These are phyloP conservation scores for Valencia hispanica DNA, from an alignment of 2,797 vertebrate genomes.

Conservation along the genomic window DNA sequence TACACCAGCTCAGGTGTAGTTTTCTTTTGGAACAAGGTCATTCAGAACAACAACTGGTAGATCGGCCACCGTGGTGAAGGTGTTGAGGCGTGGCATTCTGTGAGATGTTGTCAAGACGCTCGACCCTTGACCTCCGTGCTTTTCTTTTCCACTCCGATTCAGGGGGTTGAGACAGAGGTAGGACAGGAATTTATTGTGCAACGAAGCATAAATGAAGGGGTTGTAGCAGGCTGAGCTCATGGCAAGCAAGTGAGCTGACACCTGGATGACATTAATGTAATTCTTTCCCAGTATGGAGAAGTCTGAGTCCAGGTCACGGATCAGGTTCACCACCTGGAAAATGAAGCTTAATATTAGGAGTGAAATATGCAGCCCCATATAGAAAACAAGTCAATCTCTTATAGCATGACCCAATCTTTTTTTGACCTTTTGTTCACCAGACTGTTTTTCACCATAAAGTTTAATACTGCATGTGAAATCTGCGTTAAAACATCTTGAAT, in stretches of 20 bases:
- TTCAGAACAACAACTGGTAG: conserved; percentile 54
- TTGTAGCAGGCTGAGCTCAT: conserved; percentile 94
- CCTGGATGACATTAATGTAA: conserved; percentile 88
- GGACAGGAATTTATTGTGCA: conserved; percentile 86
- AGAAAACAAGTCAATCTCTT: not conserved
- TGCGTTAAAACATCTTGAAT: not conserved
- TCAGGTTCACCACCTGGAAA: conserved; percentile 89
- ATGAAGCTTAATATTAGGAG: not conserved
- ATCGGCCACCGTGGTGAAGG: conserved; percentile 77
- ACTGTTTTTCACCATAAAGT: not conserved
- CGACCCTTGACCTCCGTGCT: conserved; percentile 52
- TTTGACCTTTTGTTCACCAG: not conserved
- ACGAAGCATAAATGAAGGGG: conserved; percentile 90
- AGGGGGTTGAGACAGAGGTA: conserved; percentile 79
- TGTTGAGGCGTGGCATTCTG: conserved; percentile 76
- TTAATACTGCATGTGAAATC: not conserved
- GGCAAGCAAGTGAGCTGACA: conserved; percentile 87
- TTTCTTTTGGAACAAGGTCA: conserved; percentile 73
- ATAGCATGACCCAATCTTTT: not conserved
- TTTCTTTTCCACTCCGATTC: conserved; percentile 58
- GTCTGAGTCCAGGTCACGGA: conserved; percentile 88
- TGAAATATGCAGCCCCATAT: not conserved
- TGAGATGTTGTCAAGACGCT: conserved; percentile 68
- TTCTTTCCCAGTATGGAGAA: conserved; percentile 87
- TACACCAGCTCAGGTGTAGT: conserved; percentile 25